Percentiles rank a stretch among this genome's conserved stretches.
phyloP scores from a whole-genome alignment of 2,797 vertebrate species.

The Pyrrhura leucotis region DNA sequence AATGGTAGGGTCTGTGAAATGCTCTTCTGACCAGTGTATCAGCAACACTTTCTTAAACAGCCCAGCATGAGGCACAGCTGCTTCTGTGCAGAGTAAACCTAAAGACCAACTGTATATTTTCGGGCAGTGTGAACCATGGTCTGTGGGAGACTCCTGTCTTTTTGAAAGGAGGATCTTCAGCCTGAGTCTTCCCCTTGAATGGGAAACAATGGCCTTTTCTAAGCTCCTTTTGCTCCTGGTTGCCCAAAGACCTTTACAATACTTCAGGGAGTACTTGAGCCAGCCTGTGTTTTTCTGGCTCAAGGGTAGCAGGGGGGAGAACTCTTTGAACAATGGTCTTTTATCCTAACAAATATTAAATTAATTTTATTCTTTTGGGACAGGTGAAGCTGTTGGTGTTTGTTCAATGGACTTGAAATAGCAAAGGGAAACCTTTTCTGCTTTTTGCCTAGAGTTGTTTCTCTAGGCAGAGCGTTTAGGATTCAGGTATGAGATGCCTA shows the following conservation, averaged over 20 bases:
- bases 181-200: background rate
- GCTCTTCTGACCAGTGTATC: background rate
- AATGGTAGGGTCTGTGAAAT: background rate
- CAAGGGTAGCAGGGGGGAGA: background rate
- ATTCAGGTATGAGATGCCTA: background rate
- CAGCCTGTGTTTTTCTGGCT: background rate
- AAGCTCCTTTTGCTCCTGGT: background rate
- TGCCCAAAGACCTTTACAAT: background rate
- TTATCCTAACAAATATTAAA: background rate
- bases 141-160: background rate
- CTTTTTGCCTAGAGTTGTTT: background rate
- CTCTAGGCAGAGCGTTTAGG: background rate
- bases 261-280: background rate
- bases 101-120: background rate
- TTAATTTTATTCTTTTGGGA: background rate
- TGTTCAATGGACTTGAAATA: background rate
- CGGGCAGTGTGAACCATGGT: background rate
- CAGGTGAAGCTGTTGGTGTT: background rate
- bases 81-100: background rate
- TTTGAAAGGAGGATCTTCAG: background rate
- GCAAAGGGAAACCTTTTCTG: background rate
- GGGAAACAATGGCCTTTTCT: background rate
- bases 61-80: background rate
- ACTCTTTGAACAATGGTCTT: background rate
- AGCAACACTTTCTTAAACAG: background rate